Percentiles rank a stretch among this genome's conserved stretches.
phyloP scores from a whole-genome alignment of 2,888 invertebrate species.

The Eulithis prunata region DNA sequence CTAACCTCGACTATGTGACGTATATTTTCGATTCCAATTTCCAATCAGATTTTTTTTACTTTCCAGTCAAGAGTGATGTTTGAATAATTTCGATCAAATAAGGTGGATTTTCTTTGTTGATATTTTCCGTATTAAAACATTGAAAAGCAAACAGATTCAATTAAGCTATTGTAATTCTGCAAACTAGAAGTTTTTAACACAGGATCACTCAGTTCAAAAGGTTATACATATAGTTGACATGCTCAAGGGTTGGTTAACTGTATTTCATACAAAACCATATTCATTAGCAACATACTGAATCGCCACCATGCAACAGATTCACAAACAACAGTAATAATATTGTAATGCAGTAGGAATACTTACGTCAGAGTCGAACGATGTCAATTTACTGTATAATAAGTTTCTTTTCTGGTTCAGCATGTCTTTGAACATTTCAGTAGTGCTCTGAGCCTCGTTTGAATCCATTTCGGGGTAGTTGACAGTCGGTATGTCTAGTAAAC shows the following conservation, averaged over 20 bases:
- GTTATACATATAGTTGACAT: conserved; percentile 39
- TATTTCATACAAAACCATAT: conserved; percentile 13
- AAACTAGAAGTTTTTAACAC: conserved; percentile 23
- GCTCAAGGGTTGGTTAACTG: conserved; percentile 43
- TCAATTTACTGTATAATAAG: conserved; percentile 92
- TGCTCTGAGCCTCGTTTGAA: conserved; percentile 88
- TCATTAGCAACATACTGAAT: conserved; percentile 36
- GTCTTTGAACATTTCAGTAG: conserved; percentile 96
- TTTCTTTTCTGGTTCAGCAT: conserved; percentile 97
- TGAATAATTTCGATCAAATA: conserved; percentile 2
- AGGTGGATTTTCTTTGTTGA: not conserved
- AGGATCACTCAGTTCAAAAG: conserved; percentile 16
- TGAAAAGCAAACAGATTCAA: conserved; percentile 27
- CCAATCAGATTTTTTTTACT: conserved; percentile 5
- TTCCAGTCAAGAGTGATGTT: not conserved
- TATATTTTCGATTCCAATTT: not conserved
- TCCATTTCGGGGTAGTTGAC: conserved; percentile 86
- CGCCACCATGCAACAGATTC: conserved; percentile 60
- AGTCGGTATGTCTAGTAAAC: conserved; percentile 79
- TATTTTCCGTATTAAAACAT: conserved; percentile 21
- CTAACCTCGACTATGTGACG: conserved; percentile 2
- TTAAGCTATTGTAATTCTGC: conserved; percentile 16
- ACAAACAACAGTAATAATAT: conserved; percentile 49
- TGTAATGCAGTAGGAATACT: conserved; percentile 65
- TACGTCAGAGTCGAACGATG: conserved; percentile 96